These are phyloP conservation scores for Caretta caretta DNA, from an alignment of 2,113 vertebrate species.

Conservation along the genomic window DNA sequence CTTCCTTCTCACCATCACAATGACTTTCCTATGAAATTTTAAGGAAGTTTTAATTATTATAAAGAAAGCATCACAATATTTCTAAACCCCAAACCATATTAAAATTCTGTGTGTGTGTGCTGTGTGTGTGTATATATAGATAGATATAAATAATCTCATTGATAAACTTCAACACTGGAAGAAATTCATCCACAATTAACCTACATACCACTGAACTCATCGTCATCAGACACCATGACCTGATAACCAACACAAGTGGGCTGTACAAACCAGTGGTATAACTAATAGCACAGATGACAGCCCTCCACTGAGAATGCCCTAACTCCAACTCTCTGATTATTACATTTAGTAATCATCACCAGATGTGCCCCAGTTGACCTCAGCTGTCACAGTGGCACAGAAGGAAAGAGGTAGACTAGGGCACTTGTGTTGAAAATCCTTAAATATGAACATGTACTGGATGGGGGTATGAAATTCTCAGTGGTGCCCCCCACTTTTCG, in stretches of 20 bases:
- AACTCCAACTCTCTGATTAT: background rate
- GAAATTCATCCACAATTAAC: background rate
- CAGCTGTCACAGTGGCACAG: background rate
- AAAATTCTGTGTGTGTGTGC: background rate
- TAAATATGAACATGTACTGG: background rate
- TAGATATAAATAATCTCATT: background rate
- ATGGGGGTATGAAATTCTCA: background rate
- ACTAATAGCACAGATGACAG: background rate
- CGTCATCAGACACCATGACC: background rate
- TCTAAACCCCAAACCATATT: background rate
- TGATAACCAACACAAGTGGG: background rate
- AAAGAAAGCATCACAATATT: background rate
- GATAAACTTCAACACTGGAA: background rate
- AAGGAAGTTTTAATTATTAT: background rate
- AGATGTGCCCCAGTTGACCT: rapidly evolving
- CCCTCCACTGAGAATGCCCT: background rate
- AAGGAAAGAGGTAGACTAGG: background rate
- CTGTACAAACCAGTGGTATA: background rate
- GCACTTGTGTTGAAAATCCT: background rate
- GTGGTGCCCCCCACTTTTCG: background rate
- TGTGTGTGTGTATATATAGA: background rate
- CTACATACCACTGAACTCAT: background rate
- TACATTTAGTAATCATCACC: background rate
- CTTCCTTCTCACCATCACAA: background rate
- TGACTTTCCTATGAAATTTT: background rate